Conservation (phyloP, 2,113 vertebrate genomes). For the Sinocyclocheilus rhinocerous region DNA sequence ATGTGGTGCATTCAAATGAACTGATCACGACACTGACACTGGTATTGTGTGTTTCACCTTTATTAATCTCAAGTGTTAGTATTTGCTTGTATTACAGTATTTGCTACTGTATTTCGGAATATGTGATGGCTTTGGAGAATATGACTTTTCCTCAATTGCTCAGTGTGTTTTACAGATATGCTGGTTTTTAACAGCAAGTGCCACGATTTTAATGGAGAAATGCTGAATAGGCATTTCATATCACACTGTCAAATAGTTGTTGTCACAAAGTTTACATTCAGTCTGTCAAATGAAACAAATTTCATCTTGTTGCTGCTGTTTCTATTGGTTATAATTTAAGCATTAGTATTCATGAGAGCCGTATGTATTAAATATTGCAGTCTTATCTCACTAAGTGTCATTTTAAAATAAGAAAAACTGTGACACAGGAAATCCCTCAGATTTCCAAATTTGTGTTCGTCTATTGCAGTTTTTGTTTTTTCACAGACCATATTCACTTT, state of each 20-base stretch:
- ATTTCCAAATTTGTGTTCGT: not conserved
- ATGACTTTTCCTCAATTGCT: constrained; percentile 11
- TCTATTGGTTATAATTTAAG: not conserved
- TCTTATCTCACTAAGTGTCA: not conserved
- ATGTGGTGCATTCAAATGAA: constrained; percentile 1
- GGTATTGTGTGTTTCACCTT: not conserved
- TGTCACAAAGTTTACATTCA: constrained; percentile 39
- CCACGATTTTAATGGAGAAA: constrained; percentile 26
- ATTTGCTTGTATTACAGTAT: constrained; percentile 22
- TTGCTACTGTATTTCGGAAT: not conserved
- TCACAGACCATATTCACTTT: not conserved
- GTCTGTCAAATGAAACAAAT: not conserved
- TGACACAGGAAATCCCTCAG: constrained; percentile 10
- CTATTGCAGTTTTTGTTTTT: not conserved
- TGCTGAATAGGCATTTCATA: constrained; percentile 30
- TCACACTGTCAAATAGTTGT: constrained; percentile 32
- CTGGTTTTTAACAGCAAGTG: constrained; percentile 24
- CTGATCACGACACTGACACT: constrained; percentile 5
- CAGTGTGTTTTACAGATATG: constrained; percentile 22
- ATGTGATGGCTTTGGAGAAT: not conserved
- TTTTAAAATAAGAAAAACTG: constrained; percentile 11
- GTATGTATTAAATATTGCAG: constrained; percentile 9
- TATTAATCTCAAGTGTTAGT: constrained; percentile 33
- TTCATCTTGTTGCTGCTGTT: not conserved
- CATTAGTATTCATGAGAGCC: not conserved